These are phyloP conservation scores for Diachrysia chrysitis DNA, from an alignment of 2,888 invertebrate genomes.

Conservation along the genomic window DNA sequence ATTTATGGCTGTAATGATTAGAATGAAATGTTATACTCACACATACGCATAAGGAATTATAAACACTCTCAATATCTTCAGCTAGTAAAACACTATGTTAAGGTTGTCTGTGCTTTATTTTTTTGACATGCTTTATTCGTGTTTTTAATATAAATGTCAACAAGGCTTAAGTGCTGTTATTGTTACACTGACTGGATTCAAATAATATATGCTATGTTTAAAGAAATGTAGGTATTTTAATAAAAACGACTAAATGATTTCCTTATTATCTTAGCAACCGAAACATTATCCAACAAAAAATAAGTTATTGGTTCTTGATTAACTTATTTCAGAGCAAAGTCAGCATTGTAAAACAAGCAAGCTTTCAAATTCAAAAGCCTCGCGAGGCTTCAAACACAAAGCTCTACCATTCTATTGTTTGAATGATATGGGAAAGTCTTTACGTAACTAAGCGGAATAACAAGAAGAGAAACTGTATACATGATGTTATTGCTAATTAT, in stretches of 20 bases:
- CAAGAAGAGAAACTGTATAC: slow-evolving; percentile 14
- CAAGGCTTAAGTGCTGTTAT: too few species aligned
- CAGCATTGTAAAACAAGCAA: slow-evolving; percentile 23
- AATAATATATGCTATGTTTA: too few species aligned
- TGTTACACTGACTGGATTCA: too few species aligned
- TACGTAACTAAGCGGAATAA: slow-evolving; percentile 13
- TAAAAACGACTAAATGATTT: too few species aligned
- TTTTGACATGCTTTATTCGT: too few species aligned
- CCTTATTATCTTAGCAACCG: not conserved
- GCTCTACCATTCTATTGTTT: slow-evolving; percentile 36
- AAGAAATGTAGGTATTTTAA: too few species aligned
- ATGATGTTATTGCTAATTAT: not conserved
- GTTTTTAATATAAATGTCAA: too few species aligned
- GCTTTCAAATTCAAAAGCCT: slow-evolving; percentile 42
- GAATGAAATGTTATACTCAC: slow-evolving; percentile 19
- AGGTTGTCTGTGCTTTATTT: too few species aligned
- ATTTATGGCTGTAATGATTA: not conserved
- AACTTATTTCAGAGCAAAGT: slow-evolving; percentile 21
- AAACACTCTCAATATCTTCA: too few species aligned
- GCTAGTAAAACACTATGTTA: too few species aligned
- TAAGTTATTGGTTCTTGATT: not conserved
- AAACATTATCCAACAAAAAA: not conserved
- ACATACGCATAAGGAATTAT: too few species aligned
- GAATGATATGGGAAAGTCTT: slow-evolving; percentile 35
- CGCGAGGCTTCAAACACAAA: slow-evolving; percentile 23